These are phyloP conservation scores for Herpetotheres cachinnans DNA, from an alignment of 2,113 vertebrate species.

Conservation along the genomic window DNA sequence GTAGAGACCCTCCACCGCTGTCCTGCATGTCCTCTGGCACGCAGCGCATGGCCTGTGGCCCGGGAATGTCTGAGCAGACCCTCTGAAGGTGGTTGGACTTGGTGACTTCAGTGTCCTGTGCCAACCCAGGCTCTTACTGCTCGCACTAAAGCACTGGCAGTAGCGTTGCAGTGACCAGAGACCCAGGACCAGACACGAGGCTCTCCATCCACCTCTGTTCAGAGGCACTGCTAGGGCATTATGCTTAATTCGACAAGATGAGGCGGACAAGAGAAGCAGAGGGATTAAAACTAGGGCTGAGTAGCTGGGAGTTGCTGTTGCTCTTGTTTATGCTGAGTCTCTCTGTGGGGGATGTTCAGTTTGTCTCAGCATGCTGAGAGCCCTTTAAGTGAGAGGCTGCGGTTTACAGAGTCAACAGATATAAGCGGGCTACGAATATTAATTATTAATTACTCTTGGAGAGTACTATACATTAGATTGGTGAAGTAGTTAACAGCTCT, in stretches of 20 bases:
- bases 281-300: not conserved
- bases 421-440: slow-evolving; percentile 43
- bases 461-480: slow-evolving; percentile 35
- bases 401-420: slow-evolving; percentile 55
- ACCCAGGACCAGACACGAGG: not conserved
- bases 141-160: not conserved
- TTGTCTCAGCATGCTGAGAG: not conserved
- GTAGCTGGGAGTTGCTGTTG: not conserved
- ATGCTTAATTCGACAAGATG: not conserved
- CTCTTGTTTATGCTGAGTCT: not conserved
- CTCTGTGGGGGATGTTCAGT: not conserved
- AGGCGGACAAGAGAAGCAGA: not conserved
- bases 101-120: not conserved
- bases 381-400: slow-evolving; percentile 28
- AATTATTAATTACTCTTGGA: slow-evolving; percentile 67
- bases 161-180: not conserved
- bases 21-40: not conserved
- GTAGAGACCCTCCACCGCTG: not conserved
- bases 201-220: not conserved
- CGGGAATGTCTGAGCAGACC: not conserved
- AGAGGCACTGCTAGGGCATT: not conserved
- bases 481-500: slow-evolving; percentile 60
- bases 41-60: rapidly evolving
- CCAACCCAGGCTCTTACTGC: not conserved
- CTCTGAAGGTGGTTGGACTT: not conserved